Evolutionary conservation across 2,797 vertebrate genomes (phyloP).

Genomic region (Mormyrus hasselquistii): DNA sequence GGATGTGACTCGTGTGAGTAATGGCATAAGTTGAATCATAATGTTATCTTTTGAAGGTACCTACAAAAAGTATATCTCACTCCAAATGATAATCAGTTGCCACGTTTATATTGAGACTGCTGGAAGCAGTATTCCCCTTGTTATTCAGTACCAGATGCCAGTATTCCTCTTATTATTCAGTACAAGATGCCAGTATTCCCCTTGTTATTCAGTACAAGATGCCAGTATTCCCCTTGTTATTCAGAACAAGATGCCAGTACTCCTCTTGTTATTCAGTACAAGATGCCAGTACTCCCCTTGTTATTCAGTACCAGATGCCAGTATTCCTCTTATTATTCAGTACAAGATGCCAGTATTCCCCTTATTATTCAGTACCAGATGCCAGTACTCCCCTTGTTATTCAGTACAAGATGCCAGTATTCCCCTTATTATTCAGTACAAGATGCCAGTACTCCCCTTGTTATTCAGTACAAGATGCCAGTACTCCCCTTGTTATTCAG

Average conservation of each 20-base stretch:
- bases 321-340: background rate
- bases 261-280: too few relatives aligned
- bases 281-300: too few relatives aligned
- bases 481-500: background rate
- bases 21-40: background rate
- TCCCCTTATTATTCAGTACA: background rate
- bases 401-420: too few relatives aligned
- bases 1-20: constrained; percentile 69
- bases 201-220: too few relatives aligned
- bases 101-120: background rate
- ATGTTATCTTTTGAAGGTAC: background rate
- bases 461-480: too few relatives aligned
- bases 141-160: too few relatives aligned
- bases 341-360: background rate
- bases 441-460: too few relatives aligned
- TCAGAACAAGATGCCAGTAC: too few relatives aligned
- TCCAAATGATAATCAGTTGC: background rate
- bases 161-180: too few relatives aligned
- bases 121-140: background rate
- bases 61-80: background rate
- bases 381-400: background rate
- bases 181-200: too few relatives aligned
- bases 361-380: background rate
- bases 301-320: too few relatives aligned
- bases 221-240: too few relatives aligned